Base-by-base conservation (phyloP, 1,140 invertebrate genomes). In the Pseudomyrmex flavicornis region DNA sequence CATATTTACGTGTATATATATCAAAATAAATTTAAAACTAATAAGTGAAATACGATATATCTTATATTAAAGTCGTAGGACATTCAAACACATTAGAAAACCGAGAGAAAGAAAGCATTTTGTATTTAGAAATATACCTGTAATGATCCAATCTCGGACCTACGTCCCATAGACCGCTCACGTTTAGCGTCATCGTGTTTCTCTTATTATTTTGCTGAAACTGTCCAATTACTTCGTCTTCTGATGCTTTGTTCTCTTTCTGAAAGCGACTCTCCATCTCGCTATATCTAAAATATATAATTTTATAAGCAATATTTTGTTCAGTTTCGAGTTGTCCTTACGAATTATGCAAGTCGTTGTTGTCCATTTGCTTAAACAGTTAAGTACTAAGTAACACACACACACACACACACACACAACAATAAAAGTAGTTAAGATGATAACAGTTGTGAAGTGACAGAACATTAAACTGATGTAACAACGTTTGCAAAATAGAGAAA, bases 71-170 rank as follows among this genome's bases (percentile, higher is more conserved):
- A 72, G 10, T 50, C 22, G 22, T 4, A 4, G 62, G 26, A 1
- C 15, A 75, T 12, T 63, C 62, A 50, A n/a, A 62, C 5, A 35
- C 35, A 35, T 5, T 35, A 35, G 0, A 35, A 35, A 35, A 35
- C 35, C 35, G 5, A 35, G 4, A 35, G 5, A 35, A 35, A 35
- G 5, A 35, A 35, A 35, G 35, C 46, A 61, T 35, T 48, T 46
- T 22, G 15, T 62, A 61, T 35, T 15, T 62, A 61, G 35, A 26
- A 26, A 13, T 17, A 62, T 97, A 98, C 92, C 98, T 96, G 92
- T 99, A 99, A 93, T 98, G 97, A 92, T 98, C 98, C 93, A 98
- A 94, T 68, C 98, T 95, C 1, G 98, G 98, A 20, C 98, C 93
- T 0, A 97, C 97, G 92, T 98, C 98, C 90, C 97, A 94, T 12